These are phyloP conservation scores for Hermetia illucens DNA, from an alignment of 1,140 invertebrate genomes.

Conservation along the genomic window DNA sequence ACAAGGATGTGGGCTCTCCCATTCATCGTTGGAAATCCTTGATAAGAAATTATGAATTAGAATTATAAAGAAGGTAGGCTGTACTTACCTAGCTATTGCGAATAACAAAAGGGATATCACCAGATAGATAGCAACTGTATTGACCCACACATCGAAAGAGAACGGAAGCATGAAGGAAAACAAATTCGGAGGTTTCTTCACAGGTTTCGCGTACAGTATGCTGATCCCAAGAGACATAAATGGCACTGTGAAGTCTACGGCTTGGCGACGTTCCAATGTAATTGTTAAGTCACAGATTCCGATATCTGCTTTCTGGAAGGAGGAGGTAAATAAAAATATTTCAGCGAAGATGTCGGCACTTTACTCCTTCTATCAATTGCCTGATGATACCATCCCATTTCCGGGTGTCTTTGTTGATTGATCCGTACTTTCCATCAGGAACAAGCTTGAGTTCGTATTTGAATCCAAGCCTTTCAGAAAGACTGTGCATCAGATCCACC, in stretches of 20 bases:
- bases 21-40: conserved; percentile 75
- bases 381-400: conserved; percentile 79
- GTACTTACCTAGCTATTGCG: conserved; percentile 45
- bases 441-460: conserved; percentile 59
- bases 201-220: conserved; percentile 61
- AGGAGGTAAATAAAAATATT: background rate
- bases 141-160: conserved; percentile 84
- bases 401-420: conserved; percentile 48
- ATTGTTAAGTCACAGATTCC: conserved; percentile 88
- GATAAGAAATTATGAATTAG: conserved; percentile 59
- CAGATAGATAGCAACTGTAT: conserved; percentile 77
- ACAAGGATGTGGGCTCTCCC: conserved; percentile 79
- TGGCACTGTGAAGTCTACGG: conserved; percentile 77
- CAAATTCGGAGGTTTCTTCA: conserved; percentile 52
- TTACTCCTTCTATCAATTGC: conserved; percentile 64
- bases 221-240: conserved; percentile 79
- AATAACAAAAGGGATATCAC: conserved; percentile 75
- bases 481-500: conserved; percentile 63
- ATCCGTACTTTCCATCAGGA: conserved; percentile 58
- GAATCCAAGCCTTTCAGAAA: conserved; percentile 58
- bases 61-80: conserved; percentile 3
- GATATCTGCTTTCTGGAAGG: conserved; percentile 67
- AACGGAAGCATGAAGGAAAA: conserved; percentile 82
- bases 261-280: conserved; percentile 66
- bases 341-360: conserved; percentile 13